Base-by-base conservation (phyloP, 2,888 invertebrate species). In the Mylabris sibirica region DNA sequence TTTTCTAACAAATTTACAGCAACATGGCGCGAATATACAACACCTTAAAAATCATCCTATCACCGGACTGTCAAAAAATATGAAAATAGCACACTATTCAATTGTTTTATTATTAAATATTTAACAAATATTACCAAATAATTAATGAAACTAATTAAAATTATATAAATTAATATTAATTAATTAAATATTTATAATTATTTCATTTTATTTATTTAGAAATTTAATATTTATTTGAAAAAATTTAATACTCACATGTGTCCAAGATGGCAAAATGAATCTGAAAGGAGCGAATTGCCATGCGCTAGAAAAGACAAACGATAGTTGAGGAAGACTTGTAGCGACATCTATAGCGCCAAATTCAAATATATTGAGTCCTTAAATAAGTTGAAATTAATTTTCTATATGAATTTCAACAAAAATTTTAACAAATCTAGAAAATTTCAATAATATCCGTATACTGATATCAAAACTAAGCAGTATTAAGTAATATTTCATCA, bases 261-360 rank as follows among this genome's bases (percentile, higher is more conserved):
- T 91, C 91, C 92, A 89, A 90, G 92, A 92, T 92, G 93, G 92
- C 70, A 92, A 91, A n/a, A 92, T 91, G 92, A 90, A 90, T 90
- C 91, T 91, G 91, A 91, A 92, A 92, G 91, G 91, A 90, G 88
- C 87, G 87, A 87, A 85, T 87, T 89, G 89, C 90, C 91, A 89
- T 90, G 92, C 91, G 92, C 89, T 12, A 66, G 61, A 30, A 22
- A 67, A 76, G 75, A 76, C 73, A 71, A 80, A 78, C 78, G 77
- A 76, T 74, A 73, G 63, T 65, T 66, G 70, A 65, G 73, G 74
- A 72, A 72, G 74, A 66, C 75, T 68, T 60, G 67, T 73, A 72
- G 75, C 75, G 77, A 71, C 75, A 75, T 64, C 63, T 63, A 20
- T 22, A 53, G 78, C 79, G 78, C 73, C 35, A 75, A 75, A 67